Evolutionary conservation across 1,140 invertebrate species (phyloP), one percentile per base, ranked within the genome.

Genomic region (Bathynomus jamesi): DNA sequence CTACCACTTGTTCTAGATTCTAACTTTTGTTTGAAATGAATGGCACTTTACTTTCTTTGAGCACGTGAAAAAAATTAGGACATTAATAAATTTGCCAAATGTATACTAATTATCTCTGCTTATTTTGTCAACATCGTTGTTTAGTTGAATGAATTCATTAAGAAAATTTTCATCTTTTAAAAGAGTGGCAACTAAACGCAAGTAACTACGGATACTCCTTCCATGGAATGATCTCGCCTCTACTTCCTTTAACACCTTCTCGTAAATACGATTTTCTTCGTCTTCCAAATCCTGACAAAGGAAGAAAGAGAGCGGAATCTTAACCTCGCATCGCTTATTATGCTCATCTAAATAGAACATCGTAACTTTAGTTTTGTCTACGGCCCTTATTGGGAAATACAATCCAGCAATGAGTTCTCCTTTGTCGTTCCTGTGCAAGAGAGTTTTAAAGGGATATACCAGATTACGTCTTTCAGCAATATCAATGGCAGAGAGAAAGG

Each of bases 391-490:
- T 21, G 90, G 87, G 79, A 94, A 94, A 82, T 94, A 95, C 65
- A 95, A 83, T 7, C 93, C 93, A 69, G 92, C 91, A 8, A 87
- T 86, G 3, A 94, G 84, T 67, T 89, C 87, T 31, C 92, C 92
- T 78, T 92, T 92, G 62, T 87, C 87, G 79, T 94, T 89, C 53
- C 92, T 87, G 10, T 89, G 86, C 27, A 95, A 82, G 4, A 94
- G 83, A 79, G 91, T 93, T 77, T 91, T 82, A 82, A 94, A 94
- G 79, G 91, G 90, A 81, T 95, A 95, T 24, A 92, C 90, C 73
- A 95, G 83, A 82, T 95, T 95, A 76, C 93, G 86, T 71, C 93
- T 87, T 82, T 95, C 93, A 0, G 92, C 92, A 28, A 94, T 89
- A 81, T 91, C 88, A 62, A 95, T 86, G 53, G 89, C 89, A 78